Base-by-base conservation (phyloP, 2,888 invertebrate species). In the Caenorhabditis becei region DNA sequence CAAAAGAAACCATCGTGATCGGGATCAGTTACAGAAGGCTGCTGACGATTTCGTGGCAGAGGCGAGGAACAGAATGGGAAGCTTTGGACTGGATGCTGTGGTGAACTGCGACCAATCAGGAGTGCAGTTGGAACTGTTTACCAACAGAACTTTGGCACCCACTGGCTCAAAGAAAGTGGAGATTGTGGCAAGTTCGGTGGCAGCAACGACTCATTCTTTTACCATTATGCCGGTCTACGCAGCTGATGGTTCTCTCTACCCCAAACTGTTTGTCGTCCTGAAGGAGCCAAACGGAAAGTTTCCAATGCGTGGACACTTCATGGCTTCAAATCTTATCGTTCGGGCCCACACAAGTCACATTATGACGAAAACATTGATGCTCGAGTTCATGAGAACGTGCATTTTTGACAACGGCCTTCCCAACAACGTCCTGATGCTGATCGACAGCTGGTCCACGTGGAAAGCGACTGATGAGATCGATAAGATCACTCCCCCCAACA, bases 21-120 rank as follows among this genome's bases (percentile, higher is more conserved):
- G 32, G 4, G 32, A 32, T 32, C 5, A 32, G 10, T 10, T 32
- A 7, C 4, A 7, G 5, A 32, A 10, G 10, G 4, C 32, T 32
- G 32, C 32, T 32, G 5, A 10, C 4, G 5, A 32, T 7, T 32
- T 32, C 10, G 32, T 32, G 4, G 4, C 32, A 10, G 32, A 32
- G 4, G 32, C 32, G 32, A 32, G 32, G 32, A 10, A 4, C 10
- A 4, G 32, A 7, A 32, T 32, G 32, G 32, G 32, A 10, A 10
- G 10, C 10, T 32, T 7, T 32, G 32, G 10, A 7, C 32, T 32
- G 4, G 32, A 32, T 32, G 7, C 41, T 41, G 51, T 80, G 1
- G 59, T 51, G 58, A 82, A 82, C 47, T 23, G 35, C 11, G 82
- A 82, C 26, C 77, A 82, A 62, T 53, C 56, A 1, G 82, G 82